Evolutionary conservation across 2,888 invertebrate species (phyloP).

Genomic region (Drosophila kanekoi): DNA sequence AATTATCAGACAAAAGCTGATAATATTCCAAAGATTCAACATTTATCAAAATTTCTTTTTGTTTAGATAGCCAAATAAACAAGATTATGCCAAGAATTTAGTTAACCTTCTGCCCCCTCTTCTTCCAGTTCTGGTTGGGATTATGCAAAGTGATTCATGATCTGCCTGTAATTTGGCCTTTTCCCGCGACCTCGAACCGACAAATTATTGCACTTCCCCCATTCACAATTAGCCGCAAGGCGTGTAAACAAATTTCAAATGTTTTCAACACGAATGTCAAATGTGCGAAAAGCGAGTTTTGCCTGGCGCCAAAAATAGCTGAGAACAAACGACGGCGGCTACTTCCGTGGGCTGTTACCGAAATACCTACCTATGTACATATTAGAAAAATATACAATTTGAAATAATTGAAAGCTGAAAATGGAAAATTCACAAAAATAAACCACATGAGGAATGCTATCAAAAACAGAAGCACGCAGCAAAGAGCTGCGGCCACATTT

Average conservation of each 20-base stretch:
- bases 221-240: conserved; percentile 8
- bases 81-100: too few species aligned
- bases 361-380: conserved; percentile 18
- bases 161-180: not conserved
- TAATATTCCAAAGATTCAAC: not conserved
- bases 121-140: not conserved
- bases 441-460: not conserved
- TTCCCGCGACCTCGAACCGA: not conserved
- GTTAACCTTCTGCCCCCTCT: not conserved
- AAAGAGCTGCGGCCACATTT: not conserved
- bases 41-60: not conserved
- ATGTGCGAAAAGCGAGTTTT: conserved; percentile 59
- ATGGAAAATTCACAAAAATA: conserved; percentile 6
- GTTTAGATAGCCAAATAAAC: too few species aligned
- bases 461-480: not conserved
- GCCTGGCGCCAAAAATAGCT: conserved; percentile 57
- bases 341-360: conserved; percentile 63
- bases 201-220: conserved; percentile 10
- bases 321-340: conserved; percentile 28
- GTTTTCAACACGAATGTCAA: conserved; percentile 58
- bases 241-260: conserved; percentile 38
- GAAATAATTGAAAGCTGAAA: conserved; percentile 24
- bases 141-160: too few species aligned
- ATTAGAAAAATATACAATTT: conserved; percentile 3
- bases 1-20: not conserved